These are phyloP conservation scores for Tamandua tetradactyla DNA, from an alignment of 2,797 vertebrate species.

Conservation along the genomic window DNA sequence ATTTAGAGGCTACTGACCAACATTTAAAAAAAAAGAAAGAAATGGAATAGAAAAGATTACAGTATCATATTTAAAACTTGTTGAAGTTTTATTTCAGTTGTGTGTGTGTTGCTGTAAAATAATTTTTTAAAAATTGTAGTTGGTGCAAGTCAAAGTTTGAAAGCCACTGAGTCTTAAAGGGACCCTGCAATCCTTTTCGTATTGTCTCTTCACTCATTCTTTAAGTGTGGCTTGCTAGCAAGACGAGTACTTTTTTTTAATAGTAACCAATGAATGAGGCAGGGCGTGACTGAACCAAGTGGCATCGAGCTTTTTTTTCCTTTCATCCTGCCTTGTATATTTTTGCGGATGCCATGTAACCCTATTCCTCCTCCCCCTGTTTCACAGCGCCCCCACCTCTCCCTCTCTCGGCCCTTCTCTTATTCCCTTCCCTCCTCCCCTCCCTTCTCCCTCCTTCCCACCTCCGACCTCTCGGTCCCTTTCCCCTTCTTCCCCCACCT, in stretches of 20 bases:
- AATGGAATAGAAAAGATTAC: neutral
- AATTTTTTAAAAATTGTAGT: neutral
- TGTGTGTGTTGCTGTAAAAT: neutral
- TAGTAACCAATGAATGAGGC: neutral
- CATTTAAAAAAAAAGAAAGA: neutral
- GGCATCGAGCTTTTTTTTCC: rapidly evolving
- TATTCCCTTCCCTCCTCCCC: neutral
- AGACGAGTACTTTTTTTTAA: neutral
- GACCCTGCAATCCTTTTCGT: neutral
- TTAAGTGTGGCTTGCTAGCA: neutral
- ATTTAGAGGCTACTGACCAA: neutral
- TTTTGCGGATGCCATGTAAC: neutral
- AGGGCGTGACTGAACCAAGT: neutral
- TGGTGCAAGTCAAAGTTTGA: neutral
- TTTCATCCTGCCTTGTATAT: neutral
- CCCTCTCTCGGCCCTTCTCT: rapidly evolving
- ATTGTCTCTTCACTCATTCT: neutral
- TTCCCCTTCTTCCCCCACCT: too few relatives aligned
- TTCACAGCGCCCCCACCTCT: neutral
- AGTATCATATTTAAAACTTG: neutral
- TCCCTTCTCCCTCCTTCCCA: too few relatives aligned
- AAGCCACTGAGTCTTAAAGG: neutral
- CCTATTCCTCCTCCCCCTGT: too few relatives aligned
- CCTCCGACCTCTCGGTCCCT: neutral
- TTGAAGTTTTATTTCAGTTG: neutral